Conservation (phyloP, 2,888 invertebrate genomes). For the Sminthurinus aureus region DNA sequence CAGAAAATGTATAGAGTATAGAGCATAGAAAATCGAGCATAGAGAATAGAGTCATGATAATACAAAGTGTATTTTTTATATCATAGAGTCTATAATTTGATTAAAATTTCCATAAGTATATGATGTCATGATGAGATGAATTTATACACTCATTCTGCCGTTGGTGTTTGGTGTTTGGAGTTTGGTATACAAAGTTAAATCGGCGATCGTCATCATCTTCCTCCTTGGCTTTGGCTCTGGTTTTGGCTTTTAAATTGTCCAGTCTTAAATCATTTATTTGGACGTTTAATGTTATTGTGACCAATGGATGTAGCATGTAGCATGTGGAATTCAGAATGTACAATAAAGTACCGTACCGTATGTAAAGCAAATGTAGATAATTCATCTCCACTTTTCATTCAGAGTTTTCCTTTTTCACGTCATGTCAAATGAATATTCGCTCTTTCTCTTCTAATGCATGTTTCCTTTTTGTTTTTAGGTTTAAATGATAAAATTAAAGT, state of each 20-base stretch:
- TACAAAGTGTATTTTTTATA: background rate
- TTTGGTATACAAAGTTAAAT: background rate
- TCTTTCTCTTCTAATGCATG: too few relatives aligned
- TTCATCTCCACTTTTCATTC: background rate
- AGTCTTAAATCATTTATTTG: conserved; percentile 37
- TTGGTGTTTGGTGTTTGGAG: too few relatives aligned
- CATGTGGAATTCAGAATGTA: too few relatives aligned
- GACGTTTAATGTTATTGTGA: conserved; percentile 18
- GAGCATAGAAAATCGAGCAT: too few relatives aligned
- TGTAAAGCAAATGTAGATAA: background rate
- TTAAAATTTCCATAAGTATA: background rate
- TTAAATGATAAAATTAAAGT: conserved; percentile 32
- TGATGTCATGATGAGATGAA: too few relatives aligned
- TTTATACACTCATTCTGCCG: too few relatives aligned
- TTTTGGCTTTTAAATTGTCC: conserved; percentile 30
- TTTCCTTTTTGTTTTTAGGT: conserved; percentile 22
- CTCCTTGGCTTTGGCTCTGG: too few relatives aligned
- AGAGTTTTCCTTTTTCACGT: too few relatives aligned
- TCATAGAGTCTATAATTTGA: conserved; percentile 9
- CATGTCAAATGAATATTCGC: conserved; percentile 1
- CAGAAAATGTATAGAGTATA: too few relatives aligned
- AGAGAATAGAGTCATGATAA: too few relatives aligned
- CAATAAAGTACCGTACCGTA: background rate
- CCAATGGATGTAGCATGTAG: too few relatives aligned
- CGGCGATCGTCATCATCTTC: background rate